phyloP scores from a whole-genome alignment of 2,797 vertebrate species.

The Myotis planiceps region DNA sequence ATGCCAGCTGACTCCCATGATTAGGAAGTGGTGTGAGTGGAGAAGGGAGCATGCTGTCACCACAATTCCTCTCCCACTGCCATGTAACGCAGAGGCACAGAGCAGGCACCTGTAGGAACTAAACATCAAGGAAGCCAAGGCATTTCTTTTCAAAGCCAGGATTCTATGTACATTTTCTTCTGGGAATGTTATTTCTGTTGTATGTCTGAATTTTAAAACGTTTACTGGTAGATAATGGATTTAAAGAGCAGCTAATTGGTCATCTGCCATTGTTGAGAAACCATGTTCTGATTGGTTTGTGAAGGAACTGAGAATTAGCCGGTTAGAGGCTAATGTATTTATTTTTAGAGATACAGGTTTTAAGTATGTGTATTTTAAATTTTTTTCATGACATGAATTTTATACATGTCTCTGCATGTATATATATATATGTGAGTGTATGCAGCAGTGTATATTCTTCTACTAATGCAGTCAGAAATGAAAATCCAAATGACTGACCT shows the following conservation, averaged over 20 bases:
- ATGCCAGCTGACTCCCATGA: constrained; percentile 61
- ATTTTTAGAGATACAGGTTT: constrained; percentile 77
- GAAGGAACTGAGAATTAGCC: constrained; percentile 76
- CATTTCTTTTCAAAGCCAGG: constrained; percentile 32
- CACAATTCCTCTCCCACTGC: neutral
- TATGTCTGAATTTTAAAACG: constrained; percentile 48
- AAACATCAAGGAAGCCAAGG: constrained; percentile 42
- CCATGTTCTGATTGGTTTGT: constrained; percentile 62
- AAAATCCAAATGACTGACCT: constrained; percentile 56
- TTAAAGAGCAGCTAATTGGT: constrained; percentile 59
- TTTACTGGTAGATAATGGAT: constrained; percentile 52
- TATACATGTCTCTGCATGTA: constrained; percentile 73
- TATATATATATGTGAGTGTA: neutral
- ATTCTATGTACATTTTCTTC: constrained; percentile 10
- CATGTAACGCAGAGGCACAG: constrained; percentile 51
- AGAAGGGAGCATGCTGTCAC: neutral
- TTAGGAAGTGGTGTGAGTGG: constrained; percentile 21
- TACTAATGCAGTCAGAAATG: constrained; percentile 52
- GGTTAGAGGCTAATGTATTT: constrained; percentile 77
- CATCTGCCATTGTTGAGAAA: constrained; percentile 51
- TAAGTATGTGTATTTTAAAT: constrained; percentile 78
- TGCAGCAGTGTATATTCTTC: constrained; percentile 70
- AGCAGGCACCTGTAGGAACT: neutral
- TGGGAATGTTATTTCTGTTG: constrained; percentile 37
- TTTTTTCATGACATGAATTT: constrained; percentile 78